These are phyloP conservation scores for Acrocephalus arundinaceus DNA, from an alignment of 2,113 vertebrate species.

Conservation along the genomic window DNA sequence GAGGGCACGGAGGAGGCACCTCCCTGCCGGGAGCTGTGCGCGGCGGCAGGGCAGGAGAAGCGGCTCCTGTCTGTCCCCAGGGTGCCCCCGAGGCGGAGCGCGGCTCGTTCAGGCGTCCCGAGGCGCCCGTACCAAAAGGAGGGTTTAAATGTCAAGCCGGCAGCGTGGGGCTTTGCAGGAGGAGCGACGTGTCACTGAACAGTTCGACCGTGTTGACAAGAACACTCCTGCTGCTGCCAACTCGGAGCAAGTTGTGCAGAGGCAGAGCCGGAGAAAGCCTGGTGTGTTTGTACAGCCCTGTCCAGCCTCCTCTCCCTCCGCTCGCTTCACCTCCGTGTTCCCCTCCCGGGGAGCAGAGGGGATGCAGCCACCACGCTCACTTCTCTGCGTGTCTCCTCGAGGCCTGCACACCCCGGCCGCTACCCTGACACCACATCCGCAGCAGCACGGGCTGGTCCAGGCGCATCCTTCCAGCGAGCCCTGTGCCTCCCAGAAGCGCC, in stretches of 20 bases:
- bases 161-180: not conserved
- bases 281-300: not conserved
- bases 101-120: not conserved
- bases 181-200: not conserved
- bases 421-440: not conserved
- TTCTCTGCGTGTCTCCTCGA: not conserved
- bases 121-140: not conserved
- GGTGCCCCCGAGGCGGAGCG: not conserved
- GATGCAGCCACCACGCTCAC: not conserved
- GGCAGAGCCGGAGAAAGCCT: not conserved
- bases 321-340: not conserved
- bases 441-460: not conserved
- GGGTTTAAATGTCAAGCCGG: conserved; percentile 1
- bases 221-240: not conserved
- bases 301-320: not conserved
- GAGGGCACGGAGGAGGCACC: not conserved
- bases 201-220: not conserved
- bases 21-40: not conserved
- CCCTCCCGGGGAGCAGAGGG: not conserved
- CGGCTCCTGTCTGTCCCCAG: not conserved
- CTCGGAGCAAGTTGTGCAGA: not conserved
- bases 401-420: not conserved
- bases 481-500: not conserved
- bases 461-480: not conserved
- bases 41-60: not conserved